phyloP scores from a whole-genome alignment of 2,888 invertebrate genomes.

The Aporophyla nigra region DNA sequence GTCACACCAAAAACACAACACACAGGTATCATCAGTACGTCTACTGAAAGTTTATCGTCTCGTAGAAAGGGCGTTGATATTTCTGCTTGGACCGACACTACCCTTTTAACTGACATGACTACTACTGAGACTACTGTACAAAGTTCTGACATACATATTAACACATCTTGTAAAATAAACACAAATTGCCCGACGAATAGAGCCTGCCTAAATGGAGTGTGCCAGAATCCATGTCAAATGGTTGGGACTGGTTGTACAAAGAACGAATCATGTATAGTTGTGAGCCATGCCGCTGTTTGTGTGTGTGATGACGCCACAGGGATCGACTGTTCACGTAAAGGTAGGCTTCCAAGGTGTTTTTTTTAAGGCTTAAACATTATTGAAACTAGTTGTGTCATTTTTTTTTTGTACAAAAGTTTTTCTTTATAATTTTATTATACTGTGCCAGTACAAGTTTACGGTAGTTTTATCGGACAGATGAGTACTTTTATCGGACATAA shows the following conservation, averaged over 20 bases:
- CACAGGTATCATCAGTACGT: conserved; percentile 77
- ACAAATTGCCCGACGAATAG: conserved; percentile 92
- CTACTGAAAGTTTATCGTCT: conserved; percentile 84
- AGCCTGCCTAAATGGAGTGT: conserved; percentile 92
- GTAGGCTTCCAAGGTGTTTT: conserved; percentile 87
- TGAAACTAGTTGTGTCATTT: not conserved
- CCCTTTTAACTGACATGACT: conserved; percentile 81
- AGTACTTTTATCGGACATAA: conserved; percentile 41
- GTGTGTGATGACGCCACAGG: conserved; percentile 91
- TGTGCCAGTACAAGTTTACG: conserved; percentile 43
- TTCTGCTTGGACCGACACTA: conserved; percentile 85
- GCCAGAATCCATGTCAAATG: conserved; percentile 92
- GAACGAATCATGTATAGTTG: conserved; percentile 92
- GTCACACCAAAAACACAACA: conserved; percentile 57
- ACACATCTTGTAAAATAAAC: conserved; percentile 91
- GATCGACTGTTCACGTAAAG: conserved; percentile 91
- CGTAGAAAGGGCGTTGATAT: conserved; percentile 87
- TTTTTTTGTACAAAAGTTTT: conserved; percentile 13
- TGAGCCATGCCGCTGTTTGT: conserved; percentile 92
- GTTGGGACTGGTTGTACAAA: conserved; percentile 89
- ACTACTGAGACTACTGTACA: conserved; percentile 79
- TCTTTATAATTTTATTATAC: conserved; percentile 12
- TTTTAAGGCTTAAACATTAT: conserved; percentile 27
- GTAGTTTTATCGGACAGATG: conserved; percentile 86
- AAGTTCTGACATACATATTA: conserved; percentile 75